Percentiles rank a stretch among this genome's conserved stretches.
Evolutionary conservation across 1,140 invertebrate genomes (phyloP).

Genomic region (Diabrotica virgifera): DNA sequence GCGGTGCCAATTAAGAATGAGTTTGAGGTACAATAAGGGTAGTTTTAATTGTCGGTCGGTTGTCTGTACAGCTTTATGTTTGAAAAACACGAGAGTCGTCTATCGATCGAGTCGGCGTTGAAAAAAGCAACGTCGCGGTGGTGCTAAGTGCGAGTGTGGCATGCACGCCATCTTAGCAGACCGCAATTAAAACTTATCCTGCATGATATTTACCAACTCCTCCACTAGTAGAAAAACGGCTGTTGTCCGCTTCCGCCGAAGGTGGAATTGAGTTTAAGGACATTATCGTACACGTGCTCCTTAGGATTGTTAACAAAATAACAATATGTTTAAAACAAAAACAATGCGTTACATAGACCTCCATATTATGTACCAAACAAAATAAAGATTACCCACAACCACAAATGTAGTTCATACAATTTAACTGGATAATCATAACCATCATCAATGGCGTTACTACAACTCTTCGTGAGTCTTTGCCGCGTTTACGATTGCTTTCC

Average conservation of each 20-base stretch:
- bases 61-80: constrained; percentile 42
- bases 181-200: constrained; percentile 47
- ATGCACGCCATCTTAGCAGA: constrained; percentile 51
- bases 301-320: too few relatives aligned
- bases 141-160: constrained; percentile 50
- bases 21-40: constrained; percentile 15
- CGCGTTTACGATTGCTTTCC: too few relatives aligned
- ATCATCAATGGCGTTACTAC: too few relatives aligned
- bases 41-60: constrained; percentile 18
- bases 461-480: too few relatives aligned
- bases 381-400: too few relatives aligned
- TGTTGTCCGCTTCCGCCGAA: not conserved
- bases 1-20: constrained; percentile 7
- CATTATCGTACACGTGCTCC: too few relatives aligned
- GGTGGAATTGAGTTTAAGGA: not conserved
- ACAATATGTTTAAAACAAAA: too few relatives aligned
- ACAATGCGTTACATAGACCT: too few relatives aligned
- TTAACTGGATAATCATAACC: too few relatives aligned
- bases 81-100: constrained; percentile 46
- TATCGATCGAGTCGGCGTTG: constrained; percentile 44
- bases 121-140: constrained; percentile 47
- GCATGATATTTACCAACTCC: not conserved
- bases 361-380: too few relatives aligned
- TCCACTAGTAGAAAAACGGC: not conserved
- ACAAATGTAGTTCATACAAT: too few relatives aligned